Conservation (phyloP, 2,113 vertebrate species). For the Alosa alosa region DNA sequence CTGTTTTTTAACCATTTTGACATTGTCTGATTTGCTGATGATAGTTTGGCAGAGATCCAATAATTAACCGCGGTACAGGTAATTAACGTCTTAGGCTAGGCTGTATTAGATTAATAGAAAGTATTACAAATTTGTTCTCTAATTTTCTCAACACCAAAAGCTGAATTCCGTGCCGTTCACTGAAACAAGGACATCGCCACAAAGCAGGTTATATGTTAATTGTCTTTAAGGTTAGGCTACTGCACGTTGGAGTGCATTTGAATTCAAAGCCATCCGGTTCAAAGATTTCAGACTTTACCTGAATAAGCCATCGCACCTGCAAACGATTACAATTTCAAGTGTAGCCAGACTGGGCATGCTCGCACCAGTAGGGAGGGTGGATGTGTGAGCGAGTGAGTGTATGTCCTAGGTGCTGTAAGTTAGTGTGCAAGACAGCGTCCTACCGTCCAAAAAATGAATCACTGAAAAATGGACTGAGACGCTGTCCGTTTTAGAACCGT, state of each 20-base stretch:
- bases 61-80: no score
- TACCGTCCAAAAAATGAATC: neutral
- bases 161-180: neutral
- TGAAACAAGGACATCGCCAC: neutral
- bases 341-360: constrained; percentile 38
- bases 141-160: neutral
- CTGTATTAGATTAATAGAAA: neutral
- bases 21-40: neutral
- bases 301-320: constrained; percentile 44
- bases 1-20: neutral
- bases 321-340: constrained; percentile 23
- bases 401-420: constrained; percentile 17
- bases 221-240: neutral
- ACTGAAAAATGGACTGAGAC: constrained; percentile 2
- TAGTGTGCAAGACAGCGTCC: constrained; percentile 28
- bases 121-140: neutral
- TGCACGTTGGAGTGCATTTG: neutral
- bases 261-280: neutral
- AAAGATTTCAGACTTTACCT: constrained; percentile 19
- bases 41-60: no score
- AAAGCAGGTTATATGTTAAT: neutral
- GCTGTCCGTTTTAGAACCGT: constrained; percentile 28
- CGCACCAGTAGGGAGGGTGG: constrained; percentile 31
- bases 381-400: constrained; percentile 12
- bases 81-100: neutral